These are phyloP conservation scores for Muscicapa adusta DNA, from an alignment of 2,113 vertebrate genomes.

Conservation along the genomic window DNA sequence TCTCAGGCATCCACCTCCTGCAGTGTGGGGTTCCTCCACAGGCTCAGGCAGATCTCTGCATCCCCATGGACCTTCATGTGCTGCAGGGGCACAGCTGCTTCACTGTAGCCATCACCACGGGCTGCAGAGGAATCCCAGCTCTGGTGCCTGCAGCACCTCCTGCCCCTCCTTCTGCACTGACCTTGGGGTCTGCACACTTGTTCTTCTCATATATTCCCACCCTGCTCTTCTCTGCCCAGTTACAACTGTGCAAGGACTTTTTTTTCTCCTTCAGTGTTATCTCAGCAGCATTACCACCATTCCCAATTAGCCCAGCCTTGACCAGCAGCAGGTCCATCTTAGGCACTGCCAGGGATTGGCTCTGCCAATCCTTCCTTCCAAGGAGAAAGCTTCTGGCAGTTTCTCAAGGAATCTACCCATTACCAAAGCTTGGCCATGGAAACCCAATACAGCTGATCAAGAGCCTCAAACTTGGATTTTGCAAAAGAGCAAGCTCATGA, in stretches of 20 bases:
- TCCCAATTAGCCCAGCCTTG: neutral
- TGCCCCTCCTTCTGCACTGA: neutral
- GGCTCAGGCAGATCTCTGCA: neutral
- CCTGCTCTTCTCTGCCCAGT: fast-evolving
- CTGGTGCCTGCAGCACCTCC: neutral
- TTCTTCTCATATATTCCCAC: neutral
- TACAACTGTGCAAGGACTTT: neutral
- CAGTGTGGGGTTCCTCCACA: fast-evolving
- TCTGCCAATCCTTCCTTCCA: too few species aligned
- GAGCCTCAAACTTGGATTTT: neutral
- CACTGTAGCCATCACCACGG: fast-evolving
- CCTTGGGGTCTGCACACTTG: neutral
- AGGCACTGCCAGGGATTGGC: neutral
- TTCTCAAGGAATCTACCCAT: neutral
- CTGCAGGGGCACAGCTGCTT: neutral
- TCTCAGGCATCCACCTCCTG: neutral
- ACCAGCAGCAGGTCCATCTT: fast-evolving
- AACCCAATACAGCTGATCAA: neutral
- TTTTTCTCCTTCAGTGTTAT: neutral
- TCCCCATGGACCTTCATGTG: neutral
- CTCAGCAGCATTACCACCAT: fast-evolving
- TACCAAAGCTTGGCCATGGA: neutral
- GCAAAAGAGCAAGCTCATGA: neutral
- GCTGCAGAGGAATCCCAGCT: neutral
- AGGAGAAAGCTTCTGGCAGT: neutral